Conservation (phyloP, 2,797 vertebrate species). For the Tiaroga cobitis region DNA sequence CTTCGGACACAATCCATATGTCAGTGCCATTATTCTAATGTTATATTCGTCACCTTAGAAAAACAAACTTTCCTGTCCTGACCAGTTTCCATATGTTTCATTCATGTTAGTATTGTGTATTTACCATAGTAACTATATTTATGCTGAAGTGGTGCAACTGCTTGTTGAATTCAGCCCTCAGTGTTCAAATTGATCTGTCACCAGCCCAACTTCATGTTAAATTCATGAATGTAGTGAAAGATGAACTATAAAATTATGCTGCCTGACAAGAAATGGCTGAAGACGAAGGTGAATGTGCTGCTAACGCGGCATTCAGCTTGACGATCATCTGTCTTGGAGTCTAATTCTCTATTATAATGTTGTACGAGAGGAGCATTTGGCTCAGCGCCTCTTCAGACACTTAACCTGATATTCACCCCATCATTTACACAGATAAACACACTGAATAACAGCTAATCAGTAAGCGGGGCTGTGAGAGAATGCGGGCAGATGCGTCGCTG, state of each 20-base stretch:
- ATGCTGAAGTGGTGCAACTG: neutral
- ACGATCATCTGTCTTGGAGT: slow-evolving; percentile 72
- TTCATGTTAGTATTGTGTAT: no score
- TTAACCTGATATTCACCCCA: slow-evolving; percentile 81
- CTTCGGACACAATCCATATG: no score
- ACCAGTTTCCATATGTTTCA: no score
- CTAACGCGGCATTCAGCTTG: neutral
- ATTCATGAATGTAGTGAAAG: slow-evolving; percentile 23
- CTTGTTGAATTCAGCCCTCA: slow-evolving; percentile 1
- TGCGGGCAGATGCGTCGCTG: slow-evolving; percentile 75
- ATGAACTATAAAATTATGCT: neutral
- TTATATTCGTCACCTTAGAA: no score
- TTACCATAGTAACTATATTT: no score
- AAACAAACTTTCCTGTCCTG: no score
- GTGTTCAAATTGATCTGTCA: neutral
- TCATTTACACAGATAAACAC: slow-evolving; percentile 80
- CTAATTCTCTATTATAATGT: slow-evolving; percentile 78
- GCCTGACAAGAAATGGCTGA: neutral
- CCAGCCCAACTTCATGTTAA: slow-evolving; percentile 6
- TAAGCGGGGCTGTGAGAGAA: slow-evolving; percentile 8
- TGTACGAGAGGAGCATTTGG: slow-evolving; percentile 72
- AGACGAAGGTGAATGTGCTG: neutral
- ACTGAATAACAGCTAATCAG: slow-evolving; percentile 82
- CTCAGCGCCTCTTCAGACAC: slow-evolving; percentile 76
- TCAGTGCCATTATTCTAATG: no score